phyloP scores from a whole-genome alignment of 2,888 invertebrate species.

The Marronus borbonicus region DNA sequence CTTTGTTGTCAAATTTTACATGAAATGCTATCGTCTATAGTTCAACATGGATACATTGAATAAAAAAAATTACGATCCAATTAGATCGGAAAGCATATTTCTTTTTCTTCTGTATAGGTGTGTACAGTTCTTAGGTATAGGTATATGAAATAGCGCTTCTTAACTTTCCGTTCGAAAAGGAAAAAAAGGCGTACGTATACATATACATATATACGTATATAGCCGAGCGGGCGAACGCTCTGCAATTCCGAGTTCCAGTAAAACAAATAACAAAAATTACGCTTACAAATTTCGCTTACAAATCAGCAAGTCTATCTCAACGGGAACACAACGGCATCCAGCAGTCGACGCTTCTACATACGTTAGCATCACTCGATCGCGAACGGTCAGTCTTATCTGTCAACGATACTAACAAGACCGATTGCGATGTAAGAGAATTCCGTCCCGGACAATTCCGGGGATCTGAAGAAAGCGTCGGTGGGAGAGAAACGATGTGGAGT shows the following conservation, averaged over 20 bases:
- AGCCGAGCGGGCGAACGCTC: background rate
- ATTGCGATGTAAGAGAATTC: slow-evolving; percentile 58
- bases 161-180: background rate
- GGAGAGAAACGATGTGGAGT: slow-evolving; percentile 46
- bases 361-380: slow-evolving; percentile 56
- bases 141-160: slow-evolving; percentile 12
- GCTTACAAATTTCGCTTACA: slow-evolving; percentile 5
- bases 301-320: slow-evolving; percentile 11
- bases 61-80: too few species aligned
- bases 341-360: slow-evolving; percentile 42
- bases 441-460: slow-evolving; percentile 53
- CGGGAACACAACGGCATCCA: slow-evolving; percentile 41
- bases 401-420: slow-evolving; percentile 60
- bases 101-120: background rate
- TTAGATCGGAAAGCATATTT: too few species aligned
- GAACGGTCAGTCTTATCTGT: slow-evolving; percentile 59
- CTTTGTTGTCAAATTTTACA: too few species aligned
- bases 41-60: too few species aligned
- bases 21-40: too few species aligned
- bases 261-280: slow-evolving; percentile 35
- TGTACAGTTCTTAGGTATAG: background rate
- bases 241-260: slow-evolving; percentile 9
- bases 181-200: background rate
- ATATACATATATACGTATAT: background rate
- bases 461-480: slow-evolving; percentile 36